Conservation (phyloP, 30 jellyfish, hydroid and myxozoan genomes). For the Nemopilema nomurai region DNA sequence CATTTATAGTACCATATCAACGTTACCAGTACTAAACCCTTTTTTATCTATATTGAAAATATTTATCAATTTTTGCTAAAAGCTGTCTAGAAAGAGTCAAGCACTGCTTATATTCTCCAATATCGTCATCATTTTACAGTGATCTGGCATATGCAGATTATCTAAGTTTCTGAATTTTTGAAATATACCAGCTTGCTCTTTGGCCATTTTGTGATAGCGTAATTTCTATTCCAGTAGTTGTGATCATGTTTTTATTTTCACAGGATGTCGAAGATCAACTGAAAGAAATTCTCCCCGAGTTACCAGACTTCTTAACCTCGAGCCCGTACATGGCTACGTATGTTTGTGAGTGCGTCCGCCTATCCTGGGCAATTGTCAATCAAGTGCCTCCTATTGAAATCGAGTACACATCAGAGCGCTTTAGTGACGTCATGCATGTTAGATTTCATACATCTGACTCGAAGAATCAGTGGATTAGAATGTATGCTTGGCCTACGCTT, state of each 20-base stretch:
- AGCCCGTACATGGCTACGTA: slow-evolving; percentile 81
- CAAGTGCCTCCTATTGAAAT: slow-evolving; percentile 88
- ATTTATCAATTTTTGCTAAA: no score
- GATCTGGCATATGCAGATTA: no score
- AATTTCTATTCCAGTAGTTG: neutral
- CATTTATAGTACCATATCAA: no score
- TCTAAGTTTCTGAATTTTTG: no score
- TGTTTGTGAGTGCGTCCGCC: slow-evolving; percentile 86
- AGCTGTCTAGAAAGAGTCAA: no score
- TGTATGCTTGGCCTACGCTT: slow-evolving; percentile 92
- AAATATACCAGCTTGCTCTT: no score
- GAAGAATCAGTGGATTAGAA: slow-evolving; percentile 65
- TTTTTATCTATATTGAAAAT: no score
- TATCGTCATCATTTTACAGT: no score
- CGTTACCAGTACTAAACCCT: no score
- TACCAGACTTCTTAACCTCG: slow-evolving; percentile 64
- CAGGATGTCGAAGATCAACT: slow-evolving; percentile 92
- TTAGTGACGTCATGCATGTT: slow-evolving; percentile 73
- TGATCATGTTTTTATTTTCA: slow-evolving; percentile 14
- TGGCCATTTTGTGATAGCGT: no score
- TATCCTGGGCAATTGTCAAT: slow-evolving; percentile 93
- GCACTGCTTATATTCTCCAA: no score
- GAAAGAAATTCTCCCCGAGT: slow-evolving; percentile 83
- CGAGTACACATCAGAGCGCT: slow-evolving; percentile 80
- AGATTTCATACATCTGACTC: slow-evolving; percentile 88